phyloP scores from a whole-genome alignment of 2,888 invertebrate genomes.

The Diloba caeruleocephala region DNA sequence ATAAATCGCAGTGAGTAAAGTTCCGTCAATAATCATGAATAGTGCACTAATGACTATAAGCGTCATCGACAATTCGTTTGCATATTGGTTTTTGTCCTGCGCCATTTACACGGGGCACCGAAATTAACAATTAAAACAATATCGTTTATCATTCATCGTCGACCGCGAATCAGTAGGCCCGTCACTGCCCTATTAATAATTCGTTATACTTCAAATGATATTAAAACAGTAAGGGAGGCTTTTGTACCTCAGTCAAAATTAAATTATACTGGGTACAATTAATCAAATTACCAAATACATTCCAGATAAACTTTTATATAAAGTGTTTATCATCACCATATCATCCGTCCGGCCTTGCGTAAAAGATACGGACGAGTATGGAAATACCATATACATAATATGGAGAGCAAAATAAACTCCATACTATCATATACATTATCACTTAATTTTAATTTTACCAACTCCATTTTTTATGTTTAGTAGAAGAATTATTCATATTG shows the following conservation, averaged over 20 bases:
- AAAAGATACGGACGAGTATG: no score
- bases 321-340: no score
- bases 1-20: background rate
- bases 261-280: background rate
- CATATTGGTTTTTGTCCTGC: slow-evolving; percentile 33
- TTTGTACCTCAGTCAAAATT: background rate
- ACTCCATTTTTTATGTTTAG: no score
- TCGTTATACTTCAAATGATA: slow-evolving; percentile 63
- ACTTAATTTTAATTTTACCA: no score
- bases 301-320: no score
- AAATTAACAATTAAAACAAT: slow-evolving; percentile 59
- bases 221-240: slow-evolving; percentile 54
- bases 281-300: no score
- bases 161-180: slow-evolving; percentile 49
- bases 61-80: slow-evolving; percentile 12
- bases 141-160: slow-evolving; percentile 63
- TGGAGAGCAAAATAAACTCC: no score
- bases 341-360: no score
- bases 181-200: slow-evolving; percentile 64
- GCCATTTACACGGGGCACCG: slow-evolving; percentile 25
- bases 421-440: no score
- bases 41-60: slow-evolving; percentile 24
- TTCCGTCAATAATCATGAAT: slow-evolving; percentile 13
- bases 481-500: no score
- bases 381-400: no score